These are phyloP conservation scores for Epinotia nisella DNA, from an alignment of 2,888 invertebrate genomes.

Conservation along the genomic window DNA sequence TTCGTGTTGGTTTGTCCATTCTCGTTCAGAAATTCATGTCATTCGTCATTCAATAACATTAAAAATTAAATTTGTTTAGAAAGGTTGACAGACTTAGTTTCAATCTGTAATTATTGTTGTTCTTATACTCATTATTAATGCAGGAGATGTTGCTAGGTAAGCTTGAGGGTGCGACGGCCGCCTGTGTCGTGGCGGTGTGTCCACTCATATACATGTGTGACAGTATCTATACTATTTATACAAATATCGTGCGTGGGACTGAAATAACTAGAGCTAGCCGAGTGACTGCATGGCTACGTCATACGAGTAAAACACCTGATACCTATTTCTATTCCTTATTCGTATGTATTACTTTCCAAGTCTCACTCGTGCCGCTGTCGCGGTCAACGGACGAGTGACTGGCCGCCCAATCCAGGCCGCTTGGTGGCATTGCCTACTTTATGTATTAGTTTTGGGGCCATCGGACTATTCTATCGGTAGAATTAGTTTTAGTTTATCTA, in stretches of 20 bases:
- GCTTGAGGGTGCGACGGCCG: no score
- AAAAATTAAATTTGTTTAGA: no score
- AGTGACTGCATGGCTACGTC: neutral
- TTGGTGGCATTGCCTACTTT: constrained; percentile 7
- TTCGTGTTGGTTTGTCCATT: no score
- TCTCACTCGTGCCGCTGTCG: neutral
- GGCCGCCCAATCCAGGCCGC: neutral
- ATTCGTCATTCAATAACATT: no score
- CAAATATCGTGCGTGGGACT: no score
- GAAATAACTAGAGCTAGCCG: neutral
- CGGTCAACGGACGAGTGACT: constrained; percentile 20
- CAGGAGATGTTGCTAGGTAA: no score
- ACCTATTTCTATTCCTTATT: neutral
- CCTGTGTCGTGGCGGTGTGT: no score
- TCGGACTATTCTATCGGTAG: neutral
- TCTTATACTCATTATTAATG: no score
- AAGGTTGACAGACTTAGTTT: neutral
- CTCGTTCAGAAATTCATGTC: no score
- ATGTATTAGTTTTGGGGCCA: constrained; percentile 14
- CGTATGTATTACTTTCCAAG: neutral
- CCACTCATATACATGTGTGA: no score
- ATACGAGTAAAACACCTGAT: neutral
- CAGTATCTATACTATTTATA: no score
- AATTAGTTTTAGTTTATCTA: neutral
- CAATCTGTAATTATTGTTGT: neutral